These are phyloP conservation scores for Halocaridina rubra DNA, from an alignment of 2,888 invertebrate species.

Conservation along the genomic window DNA sequence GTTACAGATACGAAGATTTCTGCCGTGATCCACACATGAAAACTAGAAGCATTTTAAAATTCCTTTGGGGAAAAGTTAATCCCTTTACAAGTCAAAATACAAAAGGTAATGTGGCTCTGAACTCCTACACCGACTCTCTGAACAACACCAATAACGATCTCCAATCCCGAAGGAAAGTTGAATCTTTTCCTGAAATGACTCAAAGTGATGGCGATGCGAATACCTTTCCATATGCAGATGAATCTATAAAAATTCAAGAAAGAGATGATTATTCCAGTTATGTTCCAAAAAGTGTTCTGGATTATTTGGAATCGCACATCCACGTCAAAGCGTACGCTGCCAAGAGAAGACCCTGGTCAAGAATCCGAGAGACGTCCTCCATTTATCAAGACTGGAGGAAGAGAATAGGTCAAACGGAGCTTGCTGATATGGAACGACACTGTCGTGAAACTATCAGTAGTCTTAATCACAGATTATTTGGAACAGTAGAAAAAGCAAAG, in stretches of 20 bases:
- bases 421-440: not conserved
- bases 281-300: not conserved
- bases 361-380: constrained; percentile 11
- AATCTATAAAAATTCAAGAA: too few species aligned
- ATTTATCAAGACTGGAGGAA: constrained; percentile 30
- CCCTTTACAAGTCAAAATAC: not conserved
- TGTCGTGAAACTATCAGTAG: not conserved
- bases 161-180: too few species aligned
- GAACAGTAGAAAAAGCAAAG: not conserved
- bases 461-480: constrained; percentile 20
- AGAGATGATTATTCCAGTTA: not conserved
- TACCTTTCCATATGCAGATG: too few species aligned
- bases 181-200: too few species aligned
- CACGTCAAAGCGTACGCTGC: not conserved
- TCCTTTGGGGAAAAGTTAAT: not conserved
- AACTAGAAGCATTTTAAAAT: not conserved
- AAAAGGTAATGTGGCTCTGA: not conserved
- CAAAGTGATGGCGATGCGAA: too few species aligned
- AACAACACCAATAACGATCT: too few species aligned
- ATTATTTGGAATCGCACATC: constrained; percentile 3
- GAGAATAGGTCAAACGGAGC: not conserved
- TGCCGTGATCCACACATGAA: constrained; percentile 25
- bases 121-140: not conserved
- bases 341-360: not conserved
- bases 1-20: constrained; percentile 41